Base-by-base conservation (phyloP, 1,140 invertebrate species). In the Philotrypesis tridentata region DNA sequence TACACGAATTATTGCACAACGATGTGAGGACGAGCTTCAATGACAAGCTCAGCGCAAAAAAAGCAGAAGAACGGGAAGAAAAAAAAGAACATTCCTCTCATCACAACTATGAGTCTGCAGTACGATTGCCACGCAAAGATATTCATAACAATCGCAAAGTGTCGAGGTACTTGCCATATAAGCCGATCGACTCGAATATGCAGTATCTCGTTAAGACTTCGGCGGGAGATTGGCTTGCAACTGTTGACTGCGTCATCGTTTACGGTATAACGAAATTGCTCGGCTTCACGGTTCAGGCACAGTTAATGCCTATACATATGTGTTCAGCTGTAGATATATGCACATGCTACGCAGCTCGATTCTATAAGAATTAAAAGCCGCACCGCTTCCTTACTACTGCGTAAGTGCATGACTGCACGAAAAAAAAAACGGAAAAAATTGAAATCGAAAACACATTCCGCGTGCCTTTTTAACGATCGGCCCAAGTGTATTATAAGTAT, bases 291-390 rank as follows among this genome's bases (percentile, higher is more conserved):
- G 27, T 21, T 5, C 17, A 55, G 21, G 61, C 61, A 25, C n/a
- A 27, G 23, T 63, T 27, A 65, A 6, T 12, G 61, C n/a, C n/a
- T n/a, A n/a, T 27, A 14, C n/a, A 14, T 21, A 12, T 27, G 61
- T 4, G 25, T 65, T 14, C 9, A 7, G 25, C 8, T 25, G n/a
- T n/a, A n/a, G n/a, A n/a, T n/a, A n/a, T n/a, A n/a, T n/a, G 23
- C 60, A 61, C 12, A 61, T 25, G 0, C 25, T 14, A 25, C 11
- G 61, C 61, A 65, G 12, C 61, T 23, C 48, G 21, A 23, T 40
- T 74, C 61, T 29, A 74, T 74, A 60, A 61, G 27, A 74, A 61
- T n/a, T 33, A 60, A 60, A n/a, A 61, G 60, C n/a, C n/a, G n/a
- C n/a, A n/a, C n/a, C n/a, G n/a, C n/a, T n/a, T n/a, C n/a, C n/a